A percentile compares a stretch with the other conserved stretches of the same genome.
phyloP scores from a whole-genome alignment of 2,113 vertebrate genomes.

The Rhabdomys dilectus region DNA sequence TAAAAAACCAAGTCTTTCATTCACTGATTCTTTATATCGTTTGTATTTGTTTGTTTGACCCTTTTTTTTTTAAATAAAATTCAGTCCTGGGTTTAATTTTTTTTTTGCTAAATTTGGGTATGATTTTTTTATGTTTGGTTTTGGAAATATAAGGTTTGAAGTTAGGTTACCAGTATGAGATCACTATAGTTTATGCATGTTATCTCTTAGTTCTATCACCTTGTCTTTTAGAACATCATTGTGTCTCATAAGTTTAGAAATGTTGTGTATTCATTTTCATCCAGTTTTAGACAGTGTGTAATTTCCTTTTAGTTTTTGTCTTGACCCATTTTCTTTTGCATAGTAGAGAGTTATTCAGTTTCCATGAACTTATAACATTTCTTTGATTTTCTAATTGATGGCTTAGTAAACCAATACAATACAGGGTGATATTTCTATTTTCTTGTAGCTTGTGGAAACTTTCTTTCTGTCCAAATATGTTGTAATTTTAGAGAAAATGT shows the following conservation, averaged over 20 bases:
- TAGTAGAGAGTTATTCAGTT: not conserved
- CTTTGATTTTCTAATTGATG: not conserved
- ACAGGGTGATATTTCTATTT: not conserved
- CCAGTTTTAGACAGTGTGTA: not conserved
- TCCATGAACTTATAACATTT: not conserved
- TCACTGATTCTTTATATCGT: not conserved
- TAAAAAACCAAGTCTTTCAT: not conserved
- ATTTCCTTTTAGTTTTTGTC: not conserved
- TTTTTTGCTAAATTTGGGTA: not conserved
- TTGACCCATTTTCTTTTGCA: not conserved
- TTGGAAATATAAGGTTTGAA: not conserved
- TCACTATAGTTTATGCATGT: too few species aligned
- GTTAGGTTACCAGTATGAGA: too few species aligned
- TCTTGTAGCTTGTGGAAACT: not conserved
- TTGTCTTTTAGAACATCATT: not conserved
- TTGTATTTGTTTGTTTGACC: not conserved
- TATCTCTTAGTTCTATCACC: not conserved
- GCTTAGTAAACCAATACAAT: not conserved
- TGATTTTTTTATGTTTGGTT: not conserved
- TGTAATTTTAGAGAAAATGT: not conserved
- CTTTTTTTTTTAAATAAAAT: not conserved
- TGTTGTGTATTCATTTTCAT: not conserved
- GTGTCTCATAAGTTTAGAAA: not conserved
- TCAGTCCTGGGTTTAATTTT: not conserved
- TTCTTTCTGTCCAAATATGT: not conserved